Base-by-base conservation (phyloP, 2,888 invertebrate genomes). In the Drosophila kanekoi region DNA sequence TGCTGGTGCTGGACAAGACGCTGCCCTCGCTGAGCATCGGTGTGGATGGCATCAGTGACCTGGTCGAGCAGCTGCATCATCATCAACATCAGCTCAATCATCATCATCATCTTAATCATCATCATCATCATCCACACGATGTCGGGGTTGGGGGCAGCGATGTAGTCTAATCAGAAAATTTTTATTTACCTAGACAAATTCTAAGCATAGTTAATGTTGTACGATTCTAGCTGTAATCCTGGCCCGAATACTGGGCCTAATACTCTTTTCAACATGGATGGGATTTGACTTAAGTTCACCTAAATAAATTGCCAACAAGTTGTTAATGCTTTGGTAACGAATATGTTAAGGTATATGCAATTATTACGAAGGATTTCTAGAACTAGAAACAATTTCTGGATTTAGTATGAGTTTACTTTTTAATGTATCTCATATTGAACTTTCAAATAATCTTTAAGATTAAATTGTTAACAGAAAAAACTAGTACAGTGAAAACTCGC, bases 1-100 rank as follows among this genome's bases (percentile, higher is more conserved):
- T 92, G 23, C 73, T 93, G 69, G 91, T 91, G 61, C 76, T 93
- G 49, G 92, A 93, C 45, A 93, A 92, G 60, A 90, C 92, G 37
- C 79, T 93, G 64, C 87, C 89, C 65, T 91, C 78, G 71, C 83
- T 90, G 13, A 89, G 85, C 60, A 91, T 92, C 20, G 89, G 90
- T 28, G 91, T 92, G 9, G 91, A 92, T 58, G 90, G 89, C 40
- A 92, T 92, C 13, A 89, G 84, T 20, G 92, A 92, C 74, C 81
- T 92, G 33, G 92, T 91, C 9, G 91, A 91, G 78, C 91, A 91
- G 38, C 70, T 87, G 56, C 82, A 87, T 61, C 89, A 74, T 56
- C 84, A 79, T 57, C 53, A 53, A 3, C 53, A 52, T 0, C 51
- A 52, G 0, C 51, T 23, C 1, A 38, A 51, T 1, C 38, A 32